These are phyloP conservation scores for Drosophila arawakana DNA, from an alignment of 1,140 invertebrate genomes.

Conservation along the genomic window DNA sequence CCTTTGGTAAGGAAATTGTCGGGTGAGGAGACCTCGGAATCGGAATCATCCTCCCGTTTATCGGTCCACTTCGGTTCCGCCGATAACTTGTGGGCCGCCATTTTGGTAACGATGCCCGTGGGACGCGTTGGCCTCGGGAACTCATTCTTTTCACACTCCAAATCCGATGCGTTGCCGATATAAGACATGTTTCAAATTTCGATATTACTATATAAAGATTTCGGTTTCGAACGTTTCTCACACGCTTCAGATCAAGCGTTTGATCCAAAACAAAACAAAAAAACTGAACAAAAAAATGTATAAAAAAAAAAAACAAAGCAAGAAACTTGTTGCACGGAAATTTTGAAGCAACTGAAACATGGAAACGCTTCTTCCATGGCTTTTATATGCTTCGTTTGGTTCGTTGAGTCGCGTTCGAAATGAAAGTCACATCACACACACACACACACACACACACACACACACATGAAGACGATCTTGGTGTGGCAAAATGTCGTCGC, in stretches of 20 bases:
- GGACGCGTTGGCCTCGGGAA: constrained; percentile 64
- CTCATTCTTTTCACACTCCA: constrained; percentile 83
- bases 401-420: constrained; percentile 47
- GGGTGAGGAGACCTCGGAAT: constrained; percentile 88
- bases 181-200: constrained; percentile 67
- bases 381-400: constrained; percentile 71
- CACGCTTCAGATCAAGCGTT: constrained; percentile 2
- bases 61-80: constrained; percentile 78
- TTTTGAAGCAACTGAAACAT: constrained; percentile 77
- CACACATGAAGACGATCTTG: constrained; percentile 25
- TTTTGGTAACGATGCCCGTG: constrained; percentile 75
- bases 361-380: constrained; percentile 49
- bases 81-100: constrained; percentile 79
- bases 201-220: constrained; percentile 2
- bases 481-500: constrained; percentile 61
- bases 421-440: constrained; percentile 51
- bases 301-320: constrained; percentile 28
- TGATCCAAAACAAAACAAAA: constrained; percentile 5
- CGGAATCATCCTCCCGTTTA: constrained; percentile 86
- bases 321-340: constrained; percentile 53
- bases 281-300: constrained; percentile 5
- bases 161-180: constrained; percentile 80
- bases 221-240: background rate
- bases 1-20: constrained; percentile 88
- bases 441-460: constrained; percentile 30